Evolutionary conservation across 2,113 vertebrate species (phyloP).

Genomic region (Pyrgilauda ruficollis): DNA sequence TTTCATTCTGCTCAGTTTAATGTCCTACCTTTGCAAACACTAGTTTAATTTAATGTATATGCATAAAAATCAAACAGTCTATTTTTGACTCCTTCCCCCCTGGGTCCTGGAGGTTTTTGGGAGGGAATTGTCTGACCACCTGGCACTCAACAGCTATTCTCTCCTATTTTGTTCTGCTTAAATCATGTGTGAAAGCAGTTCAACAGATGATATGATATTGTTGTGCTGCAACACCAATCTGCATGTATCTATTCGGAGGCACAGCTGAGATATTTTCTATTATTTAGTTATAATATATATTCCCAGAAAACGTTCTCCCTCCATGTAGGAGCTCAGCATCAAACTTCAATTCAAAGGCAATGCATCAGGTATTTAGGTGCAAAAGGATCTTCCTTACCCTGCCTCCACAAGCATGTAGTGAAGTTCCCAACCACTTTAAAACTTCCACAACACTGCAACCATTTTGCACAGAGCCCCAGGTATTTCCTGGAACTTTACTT

Average conservation of each 20-base stretch:
- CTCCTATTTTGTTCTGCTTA: neutral
- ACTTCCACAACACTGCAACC: neutral
- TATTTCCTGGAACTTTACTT: neutral
- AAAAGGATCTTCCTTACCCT: neutral
- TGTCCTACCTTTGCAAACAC: neutral
- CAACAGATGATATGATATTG: neutral
- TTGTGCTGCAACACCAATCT: neutral
- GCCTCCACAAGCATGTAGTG: neutral
- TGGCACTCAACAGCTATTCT: neutral
- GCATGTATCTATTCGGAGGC: neutral
- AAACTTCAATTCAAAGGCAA: neutral
- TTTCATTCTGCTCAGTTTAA: conserved; percentile 6
- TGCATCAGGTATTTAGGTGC: neutral
- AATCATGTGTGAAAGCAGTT: neutral
- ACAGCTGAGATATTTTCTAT: neutral
- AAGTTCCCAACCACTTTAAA: neutral
- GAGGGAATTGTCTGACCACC: conserved; percentile 15
- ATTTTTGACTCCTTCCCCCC: conserved; percentile 29
- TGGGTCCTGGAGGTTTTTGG: conserved; percentile 2
- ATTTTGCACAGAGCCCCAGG: neutral
- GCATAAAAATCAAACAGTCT: conserved; percentile 38
- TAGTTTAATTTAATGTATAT: conserved; percentile 3
- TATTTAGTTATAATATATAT: neutral
- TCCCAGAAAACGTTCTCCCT: neutral
- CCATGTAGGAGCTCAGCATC: neutral